Conservation (phyloP, 92 coral and sea anemone genomes). For the Palythoa caribaeorum region DNA sequence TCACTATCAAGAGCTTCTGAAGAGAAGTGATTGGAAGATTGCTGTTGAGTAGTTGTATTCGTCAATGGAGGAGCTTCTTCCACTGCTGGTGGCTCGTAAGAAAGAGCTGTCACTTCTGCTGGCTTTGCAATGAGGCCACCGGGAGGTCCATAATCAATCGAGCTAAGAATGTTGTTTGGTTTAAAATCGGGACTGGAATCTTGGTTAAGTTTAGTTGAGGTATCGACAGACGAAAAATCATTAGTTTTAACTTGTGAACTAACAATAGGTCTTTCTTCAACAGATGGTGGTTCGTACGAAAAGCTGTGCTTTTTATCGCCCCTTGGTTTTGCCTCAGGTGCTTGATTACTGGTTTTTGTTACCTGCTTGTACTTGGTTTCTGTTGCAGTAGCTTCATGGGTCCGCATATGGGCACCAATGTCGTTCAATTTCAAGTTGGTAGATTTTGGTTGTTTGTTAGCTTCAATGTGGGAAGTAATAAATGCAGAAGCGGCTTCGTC, state of each 20-base stretch:
- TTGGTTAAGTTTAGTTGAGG: constrained; percentile 8
- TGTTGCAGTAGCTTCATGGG: neutral
- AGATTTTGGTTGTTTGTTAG: constrained; percentile 14
- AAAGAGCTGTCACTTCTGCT: constrained; percentile 21
- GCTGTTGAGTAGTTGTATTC: neutral
- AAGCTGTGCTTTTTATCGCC: neutral
- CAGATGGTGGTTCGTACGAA: constrained; percentile 36
- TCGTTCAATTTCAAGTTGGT: neutral
- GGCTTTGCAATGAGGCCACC: constrained; percentile 37
- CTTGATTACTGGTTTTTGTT: neutral
- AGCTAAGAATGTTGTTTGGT: constrained; percentile 27
- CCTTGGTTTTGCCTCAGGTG: neutral
- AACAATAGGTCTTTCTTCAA: constrained; percentile 40
- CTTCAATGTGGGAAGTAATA: constrained; percentile 7
- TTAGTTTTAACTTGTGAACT: neutral
- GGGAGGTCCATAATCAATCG: constrained; percentile 29
- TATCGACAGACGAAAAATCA: neutral
- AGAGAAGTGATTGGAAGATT: constrained; percentile 10
- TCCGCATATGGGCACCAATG: neutral
- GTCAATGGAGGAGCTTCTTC: constrained; percentile 34
- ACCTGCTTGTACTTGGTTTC: neutral
- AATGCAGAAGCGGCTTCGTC: neutral
- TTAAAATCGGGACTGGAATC: constrained; percentile 18
- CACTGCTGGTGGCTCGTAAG: constrained; percentile 42
- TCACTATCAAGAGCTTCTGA: constrained; percentile 25